phyloP scores from a whole-genome alignment of 1,140 invertebrate genomes.

The Aleiodes sp. region DNA sequence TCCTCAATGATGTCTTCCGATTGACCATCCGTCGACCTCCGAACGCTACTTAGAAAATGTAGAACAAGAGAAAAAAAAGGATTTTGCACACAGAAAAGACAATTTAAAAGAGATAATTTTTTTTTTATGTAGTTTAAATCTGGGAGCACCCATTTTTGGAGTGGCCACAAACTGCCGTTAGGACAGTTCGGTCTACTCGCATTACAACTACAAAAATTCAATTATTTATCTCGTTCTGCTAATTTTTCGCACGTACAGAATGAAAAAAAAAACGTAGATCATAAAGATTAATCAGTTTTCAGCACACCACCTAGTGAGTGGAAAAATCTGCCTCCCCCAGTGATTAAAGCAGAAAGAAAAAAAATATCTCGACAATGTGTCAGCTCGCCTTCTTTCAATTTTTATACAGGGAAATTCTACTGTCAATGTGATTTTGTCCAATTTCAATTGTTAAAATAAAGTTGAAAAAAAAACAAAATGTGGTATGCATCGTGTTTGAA shows the following conservation, averaged over 20 bases:
- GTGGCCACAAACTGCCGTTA: constrained; percentile 25
- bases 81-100: neutral
- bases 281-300: too few relatives aligned
- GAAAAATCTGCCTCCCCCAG: too few relatives aligned
- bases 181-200: constrained; percentile 18
- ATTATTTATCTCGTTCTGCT: neutral
- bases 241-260: neutral
- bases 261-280: too few relatives aligned
- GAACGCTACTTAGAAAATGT: neutral
- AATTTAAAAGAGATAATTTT: neutral
- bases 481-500: neutral
- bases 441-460: too few relatives aligned
- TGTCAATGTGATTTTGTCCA: too few relatives aligned
- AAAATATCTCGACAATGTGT: too few relatives aligned
- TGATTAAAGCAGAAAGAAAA: too few relatives aligned
- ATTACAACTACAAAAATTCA: constrained; percentile 14
- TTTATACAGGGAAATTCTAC: too few relatives aligned
- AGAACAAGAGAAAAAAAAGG: neutral
- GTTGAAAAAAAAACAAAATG: too few relatives aligned
- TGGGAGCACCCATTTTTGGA: constrained; percentile 30
- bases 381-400: too few relatives aligned
- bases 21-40: constrained; percentile 22
- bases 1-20: constrained; percentile 25
- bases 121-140: constrained; percentile 10
- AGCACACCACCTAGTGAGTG: too few relatives aligned